Evolutionary conservation across 2,797 vertebrate genomes (phyloP).

Genomic region (Scolopax bukidnonensis): DNA sequence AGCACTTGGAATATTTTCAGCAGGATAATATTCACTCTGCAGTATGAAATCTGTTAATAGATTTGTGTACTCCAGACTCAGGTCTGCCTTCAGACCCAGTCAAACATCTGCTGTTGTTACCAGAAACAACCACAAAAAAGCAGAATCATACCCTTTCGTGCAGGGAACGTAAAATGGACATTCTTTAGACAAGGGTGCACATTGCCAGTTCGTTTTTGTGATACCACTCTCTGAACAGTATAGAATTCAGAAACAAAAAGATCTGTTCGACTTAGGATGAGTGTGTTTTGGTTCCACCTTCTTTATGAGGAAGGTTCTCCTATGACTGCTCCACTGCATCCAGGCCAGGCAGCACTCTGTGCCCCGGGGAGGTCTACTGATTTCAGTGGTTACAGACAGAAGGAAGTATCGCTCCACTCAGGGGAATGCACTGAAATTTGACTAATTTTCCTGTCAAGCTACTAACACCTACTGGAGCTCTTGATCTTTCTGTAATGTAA

Average conservation of each 20-base stretch:
- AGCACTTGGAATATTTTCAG: constrained; percentile 30
- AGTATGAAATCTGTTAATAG: neutral
- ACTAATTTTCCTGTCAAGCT: neutral
- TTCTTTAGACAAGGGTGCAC: neutral
- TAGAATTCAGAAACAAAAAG: neutral
- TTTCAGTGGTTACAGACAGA: neutral
- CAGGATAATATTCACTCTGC: neutral
- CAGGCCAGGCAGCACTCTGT: neutral
- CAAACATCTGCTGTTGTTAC: neutral
- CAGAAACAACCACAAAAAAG: neutral
- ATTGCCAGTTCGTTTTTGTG: neutral
- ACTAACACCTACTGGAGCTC: neutral
- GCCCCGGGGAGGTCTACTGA: neutral
- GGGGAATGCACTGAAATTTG: neutral
- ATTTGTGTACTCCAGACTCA: neutral
- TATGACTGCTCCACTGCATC: neutral
- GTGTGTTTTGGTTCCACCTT: neutral
- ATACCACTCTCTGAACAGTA: neutral
- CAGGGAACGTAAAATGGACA: neutral
- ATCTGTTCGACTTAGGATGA: neutral
- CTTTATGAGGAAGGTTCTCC: neutral
- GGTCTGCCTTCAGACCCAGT: neutral
- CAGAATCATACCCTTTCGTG: neutral
- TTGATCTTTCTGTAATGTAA: neutral
- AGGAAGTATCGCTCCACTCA: neutral